These are phyloP conservation scores for Popillia japonica DNA, from an alignment of 1,140 invertebrate species.

Conservation along the genomic window DNA sequence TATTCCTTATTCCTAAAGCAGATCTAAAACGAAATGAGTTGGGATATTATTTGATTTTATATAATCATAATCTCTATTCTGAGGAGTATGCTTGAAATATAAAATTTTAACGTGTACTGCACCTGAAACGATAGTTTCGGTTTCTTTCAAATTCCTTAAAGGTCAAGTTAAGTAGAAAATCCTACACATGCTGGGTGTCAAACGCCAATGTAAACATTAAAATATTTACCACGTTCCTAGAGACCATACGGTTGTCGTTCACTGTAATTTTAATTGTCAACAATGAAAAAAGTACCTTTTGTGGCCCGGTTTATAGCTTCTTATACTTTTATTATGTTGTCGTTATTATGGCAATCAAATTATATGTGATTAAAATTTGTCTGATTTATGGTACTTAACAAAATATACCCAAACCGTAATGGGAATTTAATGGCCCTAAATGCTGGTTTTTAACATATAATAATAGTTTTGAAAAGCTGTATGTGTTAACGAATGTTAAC, in stretches of 20 bases:
- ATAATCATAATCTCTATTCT: too few species aligned
- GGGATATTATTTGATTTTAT: too few species aligned
- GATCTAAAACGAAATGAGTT: too few species aligned
- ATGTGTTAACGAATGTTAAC: too few species aligned
- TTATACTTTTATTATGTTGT: background rate
- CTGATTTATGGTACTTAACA: background rate
- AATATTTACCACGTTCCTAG: conserved; percentile 34
- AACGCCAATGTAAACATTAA: conserved; percentile 32
- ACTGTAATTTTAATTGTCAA: conserved; percentile 28
- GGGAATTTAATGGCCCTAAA: background rate
- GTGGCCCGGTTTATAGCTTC: background rate
- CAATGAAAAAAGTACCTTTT: conserved; percentile 28
- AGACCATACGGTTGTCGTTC: conserved; percentile 32
- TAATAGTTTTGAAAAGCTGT: too few species aligned
- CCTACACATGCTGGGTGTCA: conserved; percentile 30
- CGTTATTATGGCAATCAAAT: conserved; percentile 15
- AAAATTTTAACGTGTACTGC: too few species aligned
- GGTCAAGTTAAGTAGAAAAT: conserved; percentile 32
- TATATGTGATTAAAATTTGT: conserved; percentile 23
- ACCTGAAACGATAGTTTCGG: background rate
- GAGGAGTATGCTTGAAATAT: too few species aligned
- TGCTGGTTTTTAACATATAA: too few species aligned
- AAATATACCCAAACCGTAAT: background rate
- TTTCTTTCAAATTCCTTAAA: conserved; percentile 33
- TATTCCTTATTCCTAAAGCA: too few species aligned